Conservation (phyloP, 1,140 invertebrate species). For the Magallana ariakensis region DNA sequence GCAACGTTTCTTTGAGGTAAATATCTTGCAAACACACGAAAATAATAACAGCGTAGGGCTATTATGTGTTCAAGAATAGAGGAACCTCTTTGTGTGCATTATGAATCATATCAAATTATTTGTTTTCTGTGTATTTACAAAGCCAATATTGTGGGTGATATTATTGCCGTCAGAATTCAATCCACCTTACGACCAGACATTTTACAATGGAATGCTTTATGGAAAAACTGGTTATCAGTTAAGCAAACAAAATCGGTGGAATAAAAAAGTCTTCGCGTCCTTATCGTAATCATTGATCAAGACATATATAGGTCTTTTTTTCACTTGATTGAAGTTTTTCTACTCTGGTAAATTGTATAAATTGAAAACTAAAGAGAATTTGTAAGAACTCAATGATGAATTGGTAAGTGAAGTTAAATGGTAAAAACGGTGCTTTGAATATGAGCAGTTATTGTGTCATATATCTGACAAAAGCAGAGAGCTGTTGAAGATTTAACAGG, state of each 20-base stretch:
- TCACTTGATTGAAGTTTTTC: slow-evolving; percentile 22
- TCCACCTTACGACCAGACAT: background rate
- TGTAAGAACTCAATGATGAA: slow-evolving; percentile 2
- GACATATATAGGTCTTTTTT: background rate
- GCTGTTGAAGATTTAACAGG: background rate
- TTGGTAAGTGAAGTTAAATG: slow-evolving; percentile 28
- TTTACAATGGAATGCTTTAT: background rate
- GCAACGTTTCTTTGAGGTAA: background rate
- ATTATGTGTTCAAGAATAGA: background rate
- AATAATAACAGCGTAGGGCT: background rate
- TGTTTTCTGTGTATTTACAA: slow-evolving; percentile 34
- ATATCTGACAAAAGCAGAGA: background rate
- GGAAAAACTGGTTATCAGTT: background rate
- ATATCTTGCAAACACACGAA: background rate
- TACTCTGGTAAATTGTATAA: background rate
- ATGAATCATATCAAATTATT: slow-evolving; percentile 26
- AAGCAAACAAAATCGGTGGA: background rate
- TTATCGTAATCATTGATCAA: slow-evolving; percentile 3
- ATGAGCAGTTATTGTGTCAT: slow-evolving; percentile 19
- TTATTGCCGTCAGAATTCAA: background rate
- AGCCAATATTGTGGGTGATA: background rate
- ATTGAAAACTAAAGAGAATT: slow-evolving; percentile 26
- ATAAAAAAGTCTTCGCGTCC: background rate
- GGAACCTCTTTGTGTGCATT: background rate
- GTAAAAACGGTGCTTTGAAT: background rate